These are phyloP conservation scores for Choreutis nemorana DNA, from an alignment of 2,888 invertebrate genomes.

Conservation along the genomic window DNA sequence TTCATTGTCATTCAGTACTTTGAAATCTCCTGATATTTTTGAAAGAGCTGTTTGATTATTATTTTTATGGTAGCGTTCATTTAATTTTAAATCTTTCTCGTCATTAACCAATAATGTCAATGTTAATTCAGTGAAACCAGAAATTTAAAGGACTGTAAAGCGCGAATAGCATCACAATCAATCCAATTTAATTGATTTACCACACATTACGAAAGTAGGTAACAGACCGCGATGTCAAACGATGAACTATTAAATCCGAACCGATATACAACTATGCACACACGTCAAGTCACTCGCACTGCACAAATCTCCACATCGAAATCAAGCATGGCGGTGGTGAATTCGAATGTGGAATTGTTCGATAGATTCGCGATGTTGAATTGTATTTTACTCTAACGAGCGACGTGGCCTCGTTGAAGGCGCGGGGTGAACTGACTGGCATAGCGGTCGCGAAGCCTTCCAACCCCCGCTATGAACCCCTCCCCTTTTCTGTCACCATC, in stretches of 20 bases:
- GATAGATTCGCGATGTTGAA: neutral
- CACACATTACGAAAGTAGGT: constrained; percentile 42
- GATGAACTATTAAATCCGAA: constrained; percentile 48
- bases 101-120: no score
- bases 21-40: no score
- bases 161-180: no score
- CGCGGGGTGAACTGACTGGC: constrained; percentile 49
- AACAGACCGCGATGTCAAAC: constrained; percentile 35
- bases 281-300: no score
- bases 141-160: no score
- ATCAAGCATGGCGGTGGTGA: neutral
- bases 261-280: neutral
- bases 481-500: constrained; percentile 44
- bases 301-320: neutral
- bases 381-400: constrained; percentile 8
- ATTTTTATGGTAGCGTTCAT: no score
- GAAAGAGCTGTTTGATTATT: no score
- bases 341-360: neutral
- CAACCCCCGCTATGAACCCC: constrained; percentile 34
- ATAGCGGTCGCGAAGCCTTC: constrained; percentile 22
- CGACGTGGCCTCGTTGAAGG: constrained; percentile 35
- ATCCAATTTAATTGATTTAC: no score
- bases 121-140: no score
- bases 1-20: no score
- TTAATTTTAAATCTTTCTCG: no score